A percentile compares a stretch with the other conserved stretches of the same genome.
Evolutionary conservation across 2,888 invertebrate genomes (phyloP).

Genomic region (Fragum whitleyi): DNA sequence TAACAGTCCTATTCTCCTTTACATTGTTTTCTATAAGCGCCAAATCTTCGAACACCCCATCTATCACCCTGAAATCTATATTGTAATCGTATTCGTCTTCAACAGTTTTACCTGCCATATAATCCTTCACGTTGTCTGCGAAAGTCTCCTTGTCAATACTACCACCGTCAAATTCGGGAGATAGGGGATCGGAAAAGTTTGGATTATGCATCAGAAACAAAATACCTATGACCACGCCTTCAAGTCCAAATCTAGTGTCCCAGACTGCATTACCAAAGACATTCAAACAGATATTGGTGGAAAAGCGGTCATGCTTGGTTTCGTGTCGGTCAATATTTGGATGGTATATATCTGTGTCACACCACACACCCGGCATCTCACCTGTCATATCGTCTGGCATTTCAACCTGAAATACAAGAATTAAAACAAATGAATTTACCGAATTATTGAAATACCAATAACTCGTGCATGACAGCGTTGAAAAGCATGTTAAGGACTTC

Average conservation of each 20-base stretch:
- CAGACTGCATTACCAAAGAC: conserved; percentile 26
- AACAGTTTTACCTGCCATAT: conserved; percentile 41
- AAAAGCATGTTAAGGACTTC: too few species aligned
- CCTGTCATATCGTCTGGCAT: not conserved
- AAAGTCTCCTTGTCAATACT: conserved; percentile 27
- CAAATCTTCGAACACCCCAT: conserved; percentile 18
- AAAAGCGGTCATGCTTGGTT: not conserved
- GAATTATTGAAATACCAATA: too few species aligned
- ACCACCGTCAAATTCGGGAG: conserved; percentile 18
- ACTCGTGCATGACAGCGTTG: too few species aligned
- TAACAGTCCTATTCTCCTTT: not conserved
- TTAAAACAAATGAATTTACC: too few species aligned
- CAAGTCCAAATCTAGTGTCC: conserved; percentile 29
- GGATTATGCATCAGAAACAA: conserved; percentile 45
- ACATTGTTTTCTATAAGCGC: not conserved
- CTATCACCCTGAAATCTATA: conserved; percentile 24
- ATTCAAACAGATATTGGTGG: conserved; percentile 47
- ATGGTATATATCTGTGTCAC: conserved; percentile 50
- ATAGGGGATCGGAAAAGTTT: conserved; percentile 34
- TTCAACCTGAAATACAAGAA: conserved; percentile 27
- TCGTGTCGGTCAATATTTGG: conserved; percentile 49
- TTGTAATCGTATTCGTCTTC: conserved; percentile 8
- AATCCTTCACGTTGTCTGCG: conserved; percentile 33
- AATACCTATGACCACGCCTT: conserved; percentile 34
- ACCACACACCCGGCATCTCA: conserved; percentile 29